These are phyloP conservation scores for Cyprinodon variegatus DNA, from an alignment of 2,113 vertebrate genomes.

Conservation along the genomic window DNA sequence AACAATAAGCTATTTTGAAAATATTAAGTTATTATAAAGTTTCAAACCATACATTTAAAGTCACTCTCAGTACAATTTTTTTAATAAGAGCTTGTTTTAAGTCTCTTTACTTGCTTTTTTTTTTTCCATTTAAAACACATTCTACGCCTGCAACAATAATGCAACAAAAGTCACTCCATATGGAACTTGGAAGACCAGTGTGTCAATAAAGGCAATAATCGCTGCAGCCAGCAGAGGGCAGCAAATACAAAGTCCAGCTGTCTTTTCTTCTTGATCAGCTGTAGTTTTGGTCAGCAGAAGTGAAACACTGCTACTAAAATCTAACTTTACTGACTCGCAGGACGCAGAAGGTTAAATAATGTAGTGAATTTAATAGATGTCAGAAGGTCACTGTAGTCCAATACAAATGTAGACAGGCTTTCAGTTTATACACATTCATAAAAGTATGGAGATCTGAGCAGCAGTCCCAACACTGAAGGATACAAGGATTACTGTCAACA, in stretches of 20 bases:
- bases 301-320: neutral
- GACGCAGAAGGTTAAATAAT: conserved; percentile 52
- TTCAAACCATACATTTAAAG: no score
- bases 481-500: conserved; percentile 61
- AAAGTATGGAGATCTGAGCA: conserved; percentile 50
- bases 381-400: conserved; percentile 38
- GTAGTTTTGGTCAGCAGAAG: neutral
- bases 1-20: no score
- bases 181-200: no score
- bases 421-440: conserved; percentile 55
- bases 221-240: neutral
- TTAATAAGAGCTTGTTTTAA: no score
- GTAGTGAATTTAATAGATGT: conserved; percentile 77
- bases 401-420: conserved; percentile 58
- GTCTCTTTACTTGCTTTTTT: no score
- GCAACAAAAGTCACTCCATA: no score
- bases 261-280: neutral
- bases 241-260: no score
- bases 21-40: no score
- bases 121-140: no score
- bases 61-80: no score
- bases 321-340: conserved; percentile 2
- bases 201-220: neutral
- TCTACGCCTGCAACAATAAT: no score
- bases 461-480: conserved; percentile 52